Evolutionary conservation across 2,888 invertebrate species (phyloP).

Genomic region (Yponomeuta evonymella): DNA sequence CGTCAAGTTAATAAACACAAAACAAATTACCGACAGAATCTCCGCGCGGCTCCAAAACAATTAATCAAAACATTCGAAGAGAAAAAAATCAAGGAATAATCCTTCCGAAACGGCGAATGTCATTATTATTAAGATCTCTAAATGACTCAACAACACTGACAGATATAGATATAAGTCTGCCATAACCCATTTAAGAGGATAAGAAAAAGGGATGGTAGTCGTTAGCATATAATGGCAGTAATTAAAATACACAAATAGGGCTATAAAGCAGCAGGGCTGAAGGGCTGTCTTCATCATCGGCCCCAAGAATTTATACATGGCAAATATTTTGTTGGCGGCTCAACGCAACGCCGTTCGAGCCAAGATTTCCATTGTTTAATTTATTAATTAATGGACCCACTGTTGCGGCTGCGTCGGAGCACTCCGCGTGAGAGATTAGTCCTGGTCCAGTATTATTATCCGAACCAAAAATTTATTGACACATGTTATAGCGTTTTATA

Average conservation of each 20-base stretch:
- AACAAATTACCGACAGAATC: slow-evolving; percentile 64
- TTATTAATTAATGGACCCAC: slow-evolving; percentile 72
- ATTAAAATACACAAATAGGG: slow-evolving; percentile 84
- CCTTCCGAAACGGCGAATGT: slow-evolving; percentile 42
- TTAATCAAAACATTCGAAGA: slow-evolving; percentile 62
- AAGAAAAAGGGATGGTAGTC: slow-evolving; percentile 77
- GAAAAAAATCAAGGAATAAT: slow-evolving; percentile 54
- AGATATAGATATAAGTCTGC: slow-evolving; percentile 69
- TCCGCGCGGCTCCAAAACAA: slow-evolving; percentile 52
- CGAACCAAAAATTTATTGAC: not conserved
- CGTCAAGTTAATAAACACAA: slow-evolving; percentile 66
- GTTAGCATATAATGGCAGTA: slow-evolving; percentile 82
- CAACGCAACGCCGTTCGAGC: slow-evolving; percentile 59
- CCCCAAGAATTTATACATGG: slow-evolving; percentile 68
- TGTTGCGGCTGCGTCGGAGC: slow-evolving; percentile 52
- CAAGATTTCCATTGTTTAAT: slow-evolving; percentile 71
- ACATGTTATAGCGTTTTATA: not conserved
- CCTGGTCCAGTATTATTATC: slow-evolving; percentile 2
- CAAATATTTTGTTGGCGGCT: slow-evolving; percentile 72
- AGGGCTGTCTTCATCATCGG: slow-evolving; percentile 74
- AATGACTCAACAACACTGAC: slow-evolving; percentile 59
- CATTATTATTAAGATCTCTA: slow-evolving; percentile 70
- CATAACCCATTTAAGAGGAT: slow-evolving; percentile 74
- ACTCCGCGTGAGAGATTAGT: slow-evolving; percentile 14
- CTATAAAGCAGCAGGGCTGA: slow-evolving; percentile 76